phyloP scores from a whole-genome alignment of 2,113 vertebrate species.

The Nerophis lumbriciformis region DNA sequence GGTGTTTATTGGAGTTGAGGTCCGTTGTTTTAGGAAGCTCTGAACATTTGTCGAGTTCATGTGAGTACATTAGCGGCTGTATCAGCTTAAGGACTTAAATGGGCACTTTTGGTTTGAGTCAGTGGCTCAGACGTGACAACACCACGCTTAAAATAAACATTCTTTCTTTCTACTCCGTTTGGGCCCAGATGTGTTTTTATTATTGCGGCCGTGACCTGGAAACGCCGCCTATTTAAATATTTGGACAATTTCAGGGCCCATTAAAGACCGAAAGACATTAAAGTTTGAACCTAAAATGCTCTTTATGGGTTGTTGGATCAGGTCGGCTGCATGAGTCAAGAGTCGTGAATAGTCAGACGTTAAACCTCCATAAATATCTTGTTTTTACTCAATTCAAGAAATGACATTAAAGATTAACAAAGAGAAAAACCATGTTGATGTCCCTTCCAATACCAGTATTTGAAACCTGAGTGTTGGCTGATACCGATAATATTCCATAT shows the following conservation, averaged over 20 bases:
- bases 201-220: slow-evolving; percentile 31
- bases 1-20: background rate
- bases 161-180: slow-evolving; percentile 7
- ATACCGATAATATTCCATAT: too few species aligned
- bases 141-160: slow-evolving; percentile 13
- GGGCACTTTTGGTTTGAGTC: slow-evolving; percentile 2
- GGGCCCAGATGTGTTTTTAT: slow-evolving; percentile 16
- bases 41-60: too few species aligned
- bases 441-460: too few species aligned
- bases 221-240: slow-evolving; percentile 38
- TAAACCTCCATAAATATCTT: too few species aligned
- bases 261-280: slow-evolving; percentile 22
- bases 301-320: slow-evolving; percentile 1
- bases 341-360: too few species aligned
- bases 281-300: background rate
- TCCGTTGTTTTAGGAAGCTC: background rate
- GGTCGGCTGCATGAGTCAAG: background rate
- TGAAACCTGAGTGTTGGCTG: too few species aligned
- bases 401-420: too few species aligned
- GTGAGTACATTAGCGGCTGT: too few species aligned
- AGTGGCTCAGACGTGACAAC: slow-evolving; percentile 17
- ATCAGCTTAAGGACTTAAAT: slow-evolving; percentile 1
- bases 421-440: too few species aligned
- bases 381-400: too few species aligned
- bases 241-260: slow-evolving; percentile 26